Evolutionary conservation across 2,113 vertebrate genomes (phyloP).

Genomic region (Embiotoca jacksoni): DNA sequence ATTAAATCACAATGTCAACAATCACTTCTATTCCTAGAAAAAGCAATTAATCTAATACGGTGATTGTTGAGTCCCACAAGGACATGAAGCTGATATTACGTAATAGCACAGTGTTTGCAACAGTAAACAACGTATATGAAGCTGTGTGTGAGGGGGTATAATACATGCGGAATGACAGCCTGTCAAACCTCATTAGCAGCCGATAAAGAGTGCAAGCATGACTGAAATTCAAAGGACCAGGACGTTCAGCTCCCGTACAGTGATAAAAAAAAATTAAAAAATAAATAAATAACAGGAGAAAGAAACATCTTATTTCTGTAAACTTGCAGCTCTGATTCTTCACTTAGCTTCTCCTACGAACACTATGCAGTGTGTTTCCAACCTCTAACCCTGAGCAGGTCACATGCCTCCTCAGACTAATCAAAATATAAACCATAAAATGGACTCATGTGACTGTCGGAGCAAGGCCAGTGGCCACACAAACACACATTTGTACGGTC

Average conservation of each 20-base stretch:
- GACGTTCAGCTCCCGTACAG: neutral
- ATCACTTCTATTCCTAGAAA: neutral
- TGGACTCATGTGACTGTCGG: constrained; percentile 58
- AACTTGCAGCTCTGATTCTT: neutral
- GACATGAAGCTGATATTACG: constrained; percentile 12
- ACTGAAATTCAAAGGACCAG: neutral
- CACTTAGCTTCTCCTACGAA: neutral
- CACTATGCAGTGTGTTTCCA: constrained; percentile 1
- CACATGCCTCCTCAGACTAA: constrained; percentile 56
- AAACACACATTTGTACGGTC: neutral
- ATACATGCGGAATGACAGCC: neutral
- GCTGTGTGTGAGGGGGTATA: neutral
- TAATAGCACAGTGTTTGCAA: neutral
- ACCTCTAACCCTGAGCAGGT: constrained; percentile 26
- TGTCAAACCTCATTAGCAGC: neutral
- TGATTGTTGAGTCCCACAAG: neutral
- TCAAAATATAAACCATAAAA: constrained; percentile 53
- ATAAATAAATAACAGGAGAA: neutral
- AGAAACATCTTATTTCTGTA: neutral
- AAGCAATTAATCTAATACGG: neutral
- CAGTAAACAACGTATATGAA: neutral
- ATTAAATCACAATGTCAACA: neutral
- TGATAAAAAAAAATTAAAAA: neutral
- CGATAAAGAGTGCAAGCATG: neutral
- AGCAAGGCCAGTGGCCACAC: constrained; percentile 17